These are phyloP conservation scores for Trachelus tabidus DNA, from an alignment of 2,888 invertebrate species.

Conservation along the genomic window DNA sequence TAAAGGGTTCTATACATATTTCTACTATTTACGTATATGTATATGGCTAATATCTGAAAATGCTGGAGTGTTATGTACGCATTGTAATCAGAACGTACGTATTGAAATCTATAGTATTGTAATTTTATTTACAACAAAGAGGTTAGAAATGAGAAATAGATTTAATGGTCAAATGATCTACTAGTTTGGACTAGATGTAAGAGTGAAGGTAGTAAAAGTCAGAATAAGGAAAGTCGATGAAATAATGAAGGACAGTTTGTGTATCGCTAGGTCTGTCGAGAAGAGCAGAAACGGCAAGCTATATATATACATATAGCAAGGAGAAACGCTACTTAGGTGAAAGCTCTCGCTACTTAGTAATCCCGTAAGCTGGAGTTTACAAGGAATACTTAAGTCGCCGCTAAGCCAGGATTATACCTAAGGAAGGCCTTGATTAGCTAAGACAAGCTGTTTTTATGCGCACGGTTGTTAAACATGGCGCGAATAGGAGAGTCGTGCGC, in stretches of 20 bases:
- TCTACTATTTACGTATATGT: not conserved
- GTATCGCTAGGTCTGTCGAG: conserved; percentile 15
- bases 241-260: conserved; percentile 1
- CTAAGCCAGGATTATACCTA: conserved; percentile 62
- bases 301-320: not conserved
- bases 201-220: not conserved
- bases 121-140: not conserved
- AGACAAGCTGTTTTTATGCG: conserved; percentile 50
- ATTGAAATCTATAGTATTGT: not conserved
- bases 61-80: not conserved
- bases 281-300: not conserved
- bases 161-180: not conserved
- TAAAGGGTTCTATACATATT: not conserved
- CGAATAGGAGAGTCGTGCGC: not conserved
- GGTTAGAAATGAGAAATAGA: not conserved
- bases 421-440: conserved; percentile 62
- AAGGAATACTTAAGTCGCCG: conserved; percentile 65
- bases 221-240: not conserved
- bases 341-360: conserved; percentile 55
- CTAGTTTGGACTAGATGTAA: not conserved
- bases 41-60: not conserved
- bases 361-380: conserved; percentile 62
- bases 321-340: conserved; percentile 21
- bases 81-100: not conserved
- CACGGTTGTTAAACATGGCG: not conserved